Percentiles rank a stretch among this genome's conserved stretches.
These are phyloP conservation scores for Bergia sp. DNA, from an alignment of 92 coral and sea anemone species.

Conservation along the genomic window DNA sequence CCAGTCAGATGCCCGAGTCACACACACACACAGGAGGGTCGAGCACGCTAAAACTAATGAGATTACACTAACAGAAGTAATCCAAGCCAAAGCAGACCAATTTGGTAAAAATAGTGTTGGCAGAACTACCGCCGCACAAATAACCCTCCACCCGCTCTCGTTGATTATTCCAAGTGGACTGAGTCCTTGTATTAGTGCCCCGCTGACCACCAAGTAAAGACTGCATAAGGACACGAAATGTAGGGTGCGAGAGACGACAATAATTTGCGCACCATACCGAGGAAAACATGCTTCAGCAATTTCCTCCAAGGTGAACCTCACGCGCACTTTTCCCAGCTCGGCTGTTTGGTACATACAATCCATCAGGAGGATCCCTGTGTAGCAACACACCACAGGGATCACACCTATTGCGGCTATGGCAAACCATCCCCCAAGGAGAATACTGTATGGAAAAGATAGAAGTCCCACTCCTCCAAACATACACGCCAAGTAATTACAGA, in stretches of 20 bases:
- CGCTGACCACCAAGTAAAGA: conserved; percentile 34
- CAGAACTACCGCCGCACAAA: conserved; percentile 8
- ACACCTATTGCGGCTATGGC: conserved; percentile 29
- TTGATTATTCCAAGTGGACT: not conserved
- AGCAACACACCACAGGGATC: conserved; percentile 31
- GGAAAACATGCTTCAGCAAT: conserved; percentile 38
- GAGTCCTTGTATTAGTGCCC: conserved; percentile 7
- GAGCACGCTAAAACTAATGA: not conserved
- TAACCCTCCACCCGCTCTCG: conserved; percentile 35
- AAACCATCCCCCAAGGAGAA: conserved; percentile 29
- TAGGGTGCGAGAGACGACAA: conserved; percentile 11
- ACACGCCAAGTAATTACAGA: conserved; percentile 19
- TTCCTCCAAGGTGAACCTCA: conserved; percentile 17
- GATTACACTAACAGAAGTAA: conserved; percentile 3
- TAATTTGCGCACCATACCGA: conserved; percentile 13
- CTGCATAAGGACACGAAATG: conserved; percentile 32
- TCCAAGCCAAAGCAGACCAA: conserved; percentile 30
- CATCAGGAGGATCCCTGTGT: conserved; percentile 26
- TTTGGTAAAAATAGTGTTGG: conserved; percentile 19
- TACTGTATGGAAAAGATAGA: conserved; percentile 30
- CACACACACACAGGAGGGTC: not conserved
- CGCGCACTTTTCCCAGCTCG: conserved; percentile 12
- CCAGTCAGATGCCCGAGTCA: conserved; percentile 2
- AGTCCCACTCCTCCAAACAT: conserved; percentile 32
- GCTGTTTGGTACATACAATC: conserved; percentile 26